A percentile compares a stretch with the other conserved stretches of the same genome.
These are phyloP conservation scores for Ptychodera flava DNA, from an alignment of 35 echinoderm and acorn worm species.

Conservation along the genomic window DNA sequence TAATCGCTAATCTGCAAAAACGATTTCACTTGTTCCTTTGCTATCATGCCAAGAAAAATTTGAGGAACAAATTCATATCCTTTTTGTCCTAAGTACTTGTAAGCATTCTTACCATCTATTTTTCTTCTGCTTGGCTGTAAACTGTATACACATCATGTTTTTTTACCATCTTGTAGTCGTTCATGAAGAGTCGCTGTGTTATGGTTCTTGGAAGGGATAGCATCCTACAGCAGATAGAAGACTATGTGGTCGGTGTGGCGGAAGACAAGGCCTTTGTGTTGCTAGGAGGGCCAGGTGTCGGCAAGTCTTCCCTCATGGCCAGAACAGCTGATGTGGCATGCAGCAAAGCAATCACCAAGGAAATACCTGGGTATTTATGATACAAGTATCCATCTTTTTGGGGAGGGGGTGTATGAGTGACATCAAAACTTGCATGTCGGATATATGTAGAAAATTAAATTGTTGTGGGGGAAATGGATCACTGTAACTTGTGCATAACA, in stretches of 20 bases:
- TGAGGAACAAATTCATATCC: too few relatives aligned
- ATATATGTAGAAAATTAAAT: too few relatives aligned
- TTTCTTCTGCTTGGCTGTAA: background rate
- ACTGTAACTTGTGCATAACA: too few relatives aligned
- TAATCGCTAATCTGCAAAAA: too few relatives aligned
- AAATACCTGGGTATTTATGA: conserved; percentile 94
- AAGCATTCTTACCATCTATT: background rate
- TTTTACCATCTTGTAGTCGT: conserved; percentile 58
- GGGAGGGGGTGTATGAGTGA: too few relatives aligned
- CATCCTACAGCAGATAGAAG: conserved; percentile 71
- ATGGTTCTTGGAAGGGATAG: conserved; percentile 67
- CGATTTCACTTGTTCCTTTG: too few relatives aligned
- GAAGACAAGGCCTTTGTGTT: conserved; percentile 61
- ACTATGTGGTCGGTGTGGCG: conserved; percentile 62
- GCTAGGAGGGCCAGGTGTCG: conserved; percentile 74
- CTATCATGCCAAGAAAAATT: too few relatives aligned
- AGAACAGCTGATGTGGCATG: conserved; percentile 83
- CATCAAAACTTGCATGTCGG: too few relatives aligned
- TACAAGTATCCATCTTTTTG: too few relatives aligned
- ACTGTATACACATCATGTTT: background rate
- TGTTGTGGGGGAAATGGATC: too few relatives aligned
- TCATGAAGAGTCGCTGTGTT: conserved; percentile 84
- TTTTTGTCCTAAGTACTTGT: too few relatives aligned
- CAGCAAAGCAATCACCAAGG: conserved; percentile 62
- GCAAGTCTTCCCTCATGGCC: conserved; percentile 91